These are phyloP conservation scores for Malurus leucopterus DNA, from an alignment of 2,797 vertebrate genomes.

Conservation along the genomic window DNA sequence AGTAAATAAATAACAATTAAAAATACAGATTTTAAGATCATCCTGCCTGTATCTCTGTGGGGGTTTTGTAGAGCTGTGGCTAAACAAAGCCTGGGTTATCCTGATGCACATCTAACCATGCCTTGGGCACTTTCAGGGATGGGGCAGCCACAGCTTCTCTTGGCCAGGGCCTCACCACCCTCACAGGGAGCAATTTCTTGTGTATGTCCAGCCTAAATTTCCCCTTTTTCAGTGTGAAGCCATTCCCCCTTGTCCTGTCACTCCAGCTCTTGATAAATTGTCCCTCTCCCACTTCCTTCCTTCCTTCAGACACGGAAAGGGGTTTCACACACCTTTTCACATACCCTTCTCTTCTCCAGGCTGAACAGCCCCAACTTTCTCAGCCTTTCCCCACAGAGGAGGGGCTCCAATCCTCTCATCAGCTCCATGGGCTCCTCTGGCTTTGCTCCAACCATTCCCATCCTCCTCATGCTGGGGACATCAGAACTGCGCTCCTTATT, in stretches of 20 bases:
- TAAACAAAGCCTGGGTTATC: not conserved
- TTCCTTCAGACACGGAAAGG: not conserved
- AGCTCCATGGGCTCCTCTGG: not conserved
- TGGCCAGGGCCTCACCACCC: not conserved
- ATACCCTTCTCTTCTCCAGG: not conserved
- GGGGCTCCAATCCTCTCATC: not conserved
- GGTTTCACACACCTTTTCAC: not conserved
- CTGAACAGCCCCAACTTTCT: not conserved
- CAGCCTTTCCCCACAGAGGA: not conserved
- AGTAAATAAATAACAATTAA: rapidly evolving
- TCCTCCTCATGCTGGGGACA: not conserved
- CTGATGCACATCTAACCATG: rapidly evolving
- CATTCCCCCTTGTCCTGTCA: not conserved
- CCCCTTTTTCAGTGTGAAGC: not conserved
- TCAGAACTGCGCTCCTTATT: not conserved
- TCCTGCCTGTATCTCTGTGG: not conserved
- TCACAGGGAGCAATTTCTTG: not conserved
- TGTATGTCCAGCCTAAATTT: not conserved
- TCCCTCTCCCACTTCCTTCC: not conserved
- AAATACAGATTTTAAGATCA: not conserved
- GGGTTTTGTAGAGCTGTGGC: rapidly evolving
- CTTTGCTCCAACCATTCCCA: not conserved
- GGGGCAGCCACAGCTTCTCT: not conserved
- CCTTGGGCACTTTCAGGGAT: not conserved
- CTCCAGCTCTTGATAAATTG: not conserved